Conservation (phyloP, 2,797 vertebrate species). For the Chromobotia macracanthus region DNA sequence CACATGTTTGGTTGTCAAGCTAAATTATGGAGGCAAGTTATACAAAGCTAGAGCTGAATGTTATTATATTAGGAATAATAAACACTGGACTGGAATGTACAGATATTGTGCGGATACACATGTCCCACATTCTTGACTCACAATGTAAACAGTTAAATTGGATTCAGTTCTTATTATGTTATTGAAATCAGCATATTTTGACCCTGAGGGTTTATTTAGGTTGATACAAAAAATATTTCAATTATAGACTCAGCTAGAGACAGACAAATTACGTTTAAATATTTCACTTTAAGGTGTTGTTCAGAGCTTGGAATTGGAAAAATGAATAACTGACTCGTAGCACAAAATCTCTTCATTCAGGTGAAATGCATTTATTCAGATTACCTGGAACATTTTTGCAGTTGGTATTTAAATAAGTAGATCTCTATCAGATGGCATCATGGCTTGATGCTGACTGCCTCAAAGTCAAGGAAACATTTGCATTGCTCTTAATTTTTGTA, state of each 20-base stretch:
- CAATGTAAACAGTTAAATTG: conserved; percentile 13
- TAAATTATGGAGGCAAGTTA: conserved; percentile 3
- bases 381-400: conserved; percentile 13
- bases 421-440: neutral
- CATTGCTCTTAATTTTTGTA: conserved; percentile 26
- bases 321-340: neutral
- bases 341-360: neutral
- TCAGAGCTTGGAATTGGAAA: conserved; percentile 16
- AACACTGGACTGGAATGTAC: conserved; percentile 27
- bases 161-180: conserved; percentile 7
- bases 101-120: neutral
- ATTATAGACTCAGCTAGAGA: conserved; percentile 5
- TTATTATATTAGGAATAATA: conserved; percentile 23
- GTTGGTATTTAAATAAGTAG: conserved; percentile 22
- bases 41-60: conserved; percentile 8
- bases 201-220: conserved; percentile 4
- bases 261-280: conserved; percentile 14
- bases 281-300: neutral
- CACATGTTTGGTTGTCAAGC: neutral
- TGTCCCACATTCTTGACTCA: conserved; percentile 16
- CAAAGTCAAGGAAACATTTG: conserved; percentile 23
- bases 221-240: conserved; percentile 24
- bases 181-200: conserved; percentile 30
- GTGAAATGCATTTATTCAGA: conserved; percentile 23
- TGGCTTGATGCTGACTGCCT: conserved; percentile 4